Base-by-base conservation (phyloP, 2,797 vertebrate species). In the Limosa lapponica region DNA sequence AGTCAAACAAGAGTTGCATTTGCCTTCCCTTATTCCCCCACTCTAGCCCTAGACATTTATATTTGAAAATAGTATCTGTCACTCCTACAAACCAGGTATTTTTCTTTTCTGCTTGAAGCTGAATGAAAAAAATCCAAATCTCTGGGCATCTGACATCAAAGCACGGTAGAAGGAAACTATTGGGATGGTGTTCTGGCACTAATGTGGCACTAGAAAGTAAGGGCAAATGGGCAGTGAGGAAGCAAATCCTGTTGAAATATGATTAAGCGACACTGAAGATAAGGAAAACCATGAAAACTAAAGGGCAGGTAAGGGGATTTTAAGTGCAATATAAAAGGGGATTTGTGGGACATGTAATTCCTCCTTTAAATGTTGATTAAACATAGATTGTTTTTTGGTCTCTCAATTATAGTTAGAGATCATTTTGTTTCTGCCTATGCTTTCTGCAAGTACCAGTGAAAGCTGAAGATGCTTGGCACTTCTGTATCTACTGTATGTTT, bases 331-430 rank as follows among this genome's bases (percentile, higher is more conserved):
- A 72, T 48, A 67, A 83, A 92, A 74, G 59, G 82, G 51, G 72
- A 79, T 77, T 75, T 87, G 49, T 46, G 67, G 78, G 51, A 82
- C 44, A 9, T 44, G 32, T 75, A 89, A 89, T 77, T 92, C 58
- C 44, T 75, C 81, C 54, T 91, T 95, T 93, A 85, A 93, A 91
- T 82, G 69, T 75, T 90, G 49, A 57, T 86, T 95, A 95, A 89
- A 71, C 59, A 30, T 8, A 49, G 27, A n/a, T 34, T 51, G 10
- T 19, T 51, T 92, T 54, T 61, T 81, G 58, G 34, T 54, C 25
- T 92, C 84, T 70, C 51, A 28, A 3, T 75, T 94, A 66, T 5
- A 75, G 62, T 71, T 80, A 79, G 37, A 89, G 49, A 71, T 54
- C 13, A 20, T 73, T 96, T 67, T 18, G 46, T 39, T 71, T 70